Evolutionary conservation across 2,888 invertebrate species (phyloP), one percentile per base, ranked within the genome.

Genomic region (Pandemis heparana): DNA sequence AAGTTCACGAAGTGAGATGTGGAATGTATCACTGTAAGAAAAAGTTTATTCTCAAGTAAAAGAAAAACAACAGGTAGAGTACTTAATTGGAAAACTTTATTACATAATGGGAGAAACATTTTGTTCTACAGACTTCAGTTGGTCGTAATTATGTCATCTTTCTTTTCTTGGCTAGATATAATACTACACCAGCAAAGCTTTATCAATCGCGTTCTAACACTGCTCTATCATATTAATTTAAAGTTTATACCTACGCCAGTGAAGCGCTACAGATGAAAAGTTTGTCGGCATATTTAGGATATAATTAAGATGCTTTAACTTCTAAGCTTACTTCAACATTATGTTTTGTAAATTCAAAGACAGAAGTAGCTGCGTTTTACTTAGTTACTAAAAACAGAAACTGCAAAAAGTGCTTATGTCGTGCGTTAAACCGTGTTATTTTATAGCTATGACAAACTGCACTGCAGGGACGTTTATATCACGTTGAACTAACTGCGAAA

Each of bases 1-100:
- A 95, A 89, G 86, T 95, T 95, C 75, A 91, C 87, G 77, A 95
- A 90, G 83, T 95, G 95, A 63, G 95, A 95, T 78, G 89, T 86
- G 79, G 95, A 94, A 88, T 95, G 95, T 82, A 94, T 82, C 79
- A 94, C 95, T 95, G 91, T 16, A 74, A 67, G 61, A 62, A 92
- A 87, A 71, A 68, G 67, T 67, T 63, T 48, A 1, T 9, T 61
- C 23, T 46, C 23, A 69, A 60, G 32, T 62, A 59, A 71, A 76
- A 77, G 63, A 65, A 68, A 53, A 63, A 72, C 64, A 63, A 76
- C 71, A 76, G 53, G 56, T 59, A 64, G 71, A 73, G 74, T 39
- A 18, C 18, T n/a, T 53, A 51, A 74, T 38, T 43, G 51, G 46
- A 39, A 53, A 67, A 53, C 5, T 72, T 67, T 41, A 32, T 64